Conservation (phyloP, 1,140 invertebrate species). For the Tyrophagus putrescentiae region DNA sequence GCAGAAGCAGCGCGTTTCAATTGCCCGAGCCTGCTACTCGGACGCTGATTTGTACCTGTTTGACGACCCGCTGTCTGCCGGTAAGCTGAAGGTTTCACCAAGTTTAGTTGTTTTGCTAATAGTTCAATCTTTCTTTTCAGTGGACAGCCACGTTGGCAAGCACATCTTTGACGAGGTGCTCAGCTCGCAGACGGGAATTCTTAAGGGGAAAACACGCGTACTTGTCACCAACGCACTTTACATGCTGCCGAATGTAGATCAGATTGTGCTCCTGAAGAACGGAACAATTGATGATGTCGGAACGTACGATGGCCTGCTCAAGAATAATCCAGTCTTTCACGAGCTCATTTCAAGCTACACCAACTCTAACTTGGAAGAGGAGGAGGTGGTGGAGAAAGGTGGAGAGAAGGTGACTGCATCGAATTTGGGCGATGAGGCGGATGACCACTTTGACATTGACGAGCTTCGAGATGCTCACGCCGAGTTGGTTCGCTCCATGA, state of each 20-base stretch:
- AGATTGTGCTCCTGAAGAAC: slow-evolving; percentile 32
- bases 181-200: slow-evolving; percentile 52
- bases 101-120: not conserved
- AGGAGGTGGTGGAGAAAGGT: not conserved
- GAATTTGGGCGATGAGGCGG: slow-evolving; percentile 18
- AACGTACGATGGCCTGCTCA: slow-evolving; percentile 31
- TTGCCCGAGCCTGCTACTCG: slow-evolving; percentile 31
- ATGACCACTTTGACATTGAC: not conserved
- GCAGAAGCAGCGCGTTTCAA: slow-evolving; percentile 31
- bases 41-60: slow-evolving; percentile 77
- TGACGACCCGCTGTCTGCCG: slow-evolving; percentile 61
- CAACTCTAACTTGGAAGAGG: slow-evolving; percentile 30
- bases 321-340: slow-evolving; percentile 28
- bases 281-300: slow-evolving; percentile 33
- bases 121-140: slow-evolving; percentile 52
- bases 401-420: slow-evolving; percentile 41
- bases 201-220: slow-evolving; percentile 41
- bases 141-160: slow-evolving; percentile 85
- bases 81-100: not conserved
- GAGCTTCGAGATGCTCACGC: not conserved
- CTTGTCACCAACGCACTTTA: slow-evolving; percentile 36
- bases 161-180: slow-evolving; percentile 86
- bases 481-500: not conserved
- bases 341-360: slow-evolving; percentile 61
- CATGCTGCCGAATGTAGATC: slow-evolving; percentile 33